These are phyloP conservation scores for Drosophila engyochracea DNA, from an alignment of 2,888 invertebrate genomes.

Conservation along the genomic window DNA sequence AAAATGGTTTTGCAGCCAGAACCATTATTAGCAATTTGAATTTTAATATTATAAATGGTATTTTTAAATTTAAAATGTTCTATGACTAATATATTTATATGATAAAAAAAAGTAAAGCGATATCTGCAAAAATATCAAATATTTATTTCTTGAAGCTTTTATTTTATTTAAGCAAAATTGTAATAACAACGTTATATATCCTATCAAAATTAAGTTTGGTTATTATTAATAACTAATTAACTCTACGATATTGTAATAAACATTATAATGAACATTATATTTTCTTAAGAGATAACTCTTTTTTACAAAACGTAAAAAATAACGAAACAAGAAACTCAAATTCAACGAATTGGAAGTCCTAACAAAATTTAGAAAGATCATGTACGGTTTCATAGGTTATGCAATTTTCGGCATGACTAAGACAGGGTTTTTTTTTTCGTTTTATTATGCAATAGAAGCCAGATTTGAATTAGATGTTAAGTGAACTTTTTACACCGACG, in stretches of 20 bases:
- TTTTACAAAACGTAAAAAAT: neutral
- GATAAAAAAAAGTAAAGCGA: no score
- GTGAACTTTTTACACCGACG: conserved; percentile 6
- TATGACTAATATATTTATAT: neutral
- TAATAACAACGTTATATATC: neutral
- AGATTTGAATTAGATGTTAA: conserved; percentile 2
- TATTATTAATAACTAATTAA: neutral
- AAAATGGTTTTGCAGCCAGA: neutral
- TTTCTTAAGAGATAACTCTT: neutral
- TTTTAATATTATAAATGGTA: neutral
- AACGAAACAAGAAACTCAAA: neutral
- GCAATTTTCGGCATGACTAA: neutral
- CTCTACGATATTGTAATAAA: no score
- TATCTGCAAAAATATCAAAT: no score
- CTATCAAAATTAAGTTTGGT: neutral
- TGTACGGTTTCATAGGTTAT: neutral
- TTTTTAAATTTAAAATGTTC: neutral
- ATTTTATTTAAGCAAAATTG: neutral
- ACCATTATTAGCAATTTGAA: neutral
- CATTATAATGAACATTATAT: neutral
- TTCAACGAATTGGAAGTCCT: neutral
- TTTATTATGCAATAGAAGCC: neutral
- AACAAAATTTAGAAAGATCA: neutral
- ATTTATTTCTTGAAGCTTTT: neutral
- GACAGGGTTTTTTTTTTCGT: no score